Conservation (phyloP, 1,140 invertebrate species). For the Pseudomyrmex concolor region DNA sequence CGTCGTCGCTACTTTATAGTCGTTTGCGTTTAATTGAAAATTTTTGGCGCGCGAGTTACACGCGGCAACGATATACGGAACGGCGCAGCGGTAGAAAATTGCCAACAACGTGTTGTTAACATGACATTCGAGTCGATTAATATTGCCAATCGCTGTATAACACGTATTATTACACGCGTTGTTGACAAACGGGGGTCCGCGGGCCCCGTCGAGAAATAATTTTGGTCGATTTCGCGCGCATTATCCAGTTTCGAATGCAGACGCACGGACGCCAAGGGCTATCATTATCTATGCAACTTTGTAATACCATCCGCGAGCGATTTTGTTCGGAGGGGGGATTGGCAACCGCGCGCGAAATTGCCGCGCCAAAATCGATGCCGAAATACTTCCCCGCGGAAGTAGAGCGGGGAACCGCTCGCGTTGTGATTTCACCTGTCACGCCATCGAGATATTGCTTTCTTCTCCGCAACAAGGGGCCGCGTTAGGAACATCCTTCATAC, state of each 20-base stretch:
- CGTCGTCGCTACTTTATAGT: not conserved
- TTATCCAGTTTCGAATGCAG: slow-evolving; percentile 40
- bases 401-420: slow-evolving; percentile 45
- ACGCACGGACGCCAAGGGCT: slow-evolving; percentile 6
- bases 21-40: not conserved
- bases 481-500: slow-evolving; percentile 7
- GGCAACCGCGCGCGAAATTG: slow-evolving; percentile 53
- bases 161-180: not conserved
- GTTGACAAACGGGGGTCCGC: not conserved
- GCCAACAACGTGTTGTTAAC: not conserved
- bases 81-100: slow-evolving; percentile 8
- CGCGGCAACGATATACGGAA: not conserved
- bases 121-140: slow-evolving; percentile 1
- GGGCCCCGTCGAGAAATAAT: slow-evolving; percentile 8
- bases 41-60: not conserved
- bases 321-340: not conserved
- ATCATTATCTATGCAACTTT: slow-evolving; percentile 34
- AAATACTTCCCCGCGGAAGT: slow-evolving; percentile 20
- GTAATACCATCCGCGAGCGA: not conserved
- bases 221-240: slow-evolving; percentile 27
- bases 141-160: slow-evolving; percentile 2
- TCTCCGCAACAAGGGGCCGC: slow-evolving; percentile 19
- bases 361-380: slow-evolving; percentile 45
- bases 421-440: slow-evolving; percentile 69
- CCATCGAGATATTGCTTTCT: slow-evolving; percentile 57